These are phyloP conservation scores for Aratinga solstitialis DNA, from an alignment of 2,797 vertebrate species.

Conservation along the genomic window DNA sequence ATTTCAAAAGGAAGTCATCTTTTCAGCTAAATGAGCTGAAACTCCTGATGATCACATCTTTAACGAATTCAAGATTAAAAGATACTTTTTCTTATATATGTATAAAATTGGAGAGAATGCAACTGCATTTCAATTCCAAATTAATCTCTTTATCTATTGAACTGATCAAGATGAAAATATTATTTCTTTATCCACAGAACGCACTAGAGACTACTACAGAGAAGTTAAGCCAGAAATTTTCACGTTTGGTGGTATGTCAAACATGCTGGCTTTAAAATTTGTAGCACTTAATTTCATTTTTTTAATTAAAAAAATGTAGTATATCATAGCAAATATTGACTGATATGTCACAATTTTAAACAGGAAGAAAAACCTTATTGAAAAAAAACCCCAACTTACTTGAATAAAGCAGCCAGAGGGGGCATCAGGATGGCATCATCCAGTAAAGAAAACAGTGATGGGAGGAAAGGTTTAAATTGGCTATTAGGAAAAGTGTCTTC, in stretches of 20 bases:
- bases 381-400: rapidly evolving
- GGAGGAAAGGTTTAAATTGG: neutral
- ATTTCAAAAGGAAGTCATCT: neutral
- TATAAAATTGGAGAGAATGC: neutral
- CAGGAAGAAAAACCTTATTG: neutral
- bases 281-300: neutral
- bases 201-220: neutral
- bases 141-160: neutral
- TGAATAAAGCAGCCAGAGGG: neutral
- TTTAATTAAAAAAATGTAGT: neutral
- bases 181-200: neutral
- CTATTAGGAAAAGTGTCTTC: neutral
- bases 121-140: neutral
- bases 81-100: neutral
- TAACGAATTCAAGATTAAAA: neutral
- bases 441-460: neutral
- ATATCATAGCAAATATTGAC: neutral
- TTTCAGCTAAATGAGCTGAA: neutral
- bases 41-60: neutral
- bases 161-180: neutral
- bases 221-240: neutral
- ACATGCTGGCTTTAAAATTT: neutral
- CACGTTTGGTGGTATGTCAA: neutral
- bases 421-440: neutral
- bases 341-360: neutral